Evolutionary conservation across 1,140 invertebrate genomes (phyloP).

Genomic region (Drosophila seguyi): DNA sequence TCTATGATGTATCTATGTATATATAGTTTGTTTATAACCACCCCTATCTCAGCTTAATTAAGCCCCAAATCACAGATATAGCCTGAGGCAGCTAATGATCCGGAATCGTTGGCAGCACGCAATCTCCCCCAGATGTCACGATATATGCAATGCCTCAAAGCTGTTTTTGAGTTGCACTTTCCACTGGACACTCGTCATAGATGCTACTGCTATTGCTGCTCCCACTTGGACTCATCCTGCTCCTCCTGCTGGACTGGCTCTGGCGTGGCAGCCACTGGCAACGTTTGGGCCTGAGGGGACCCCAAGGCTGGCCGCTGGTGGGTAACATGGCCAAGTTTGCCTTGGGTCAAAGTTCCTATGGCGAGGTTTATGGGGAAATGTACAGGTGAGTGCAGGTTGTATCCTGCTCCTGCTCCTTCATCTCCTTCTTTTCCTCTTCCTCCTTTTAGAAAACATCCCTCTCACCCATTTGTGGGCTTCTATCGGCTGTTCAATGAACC

Average conservation of each 20-base stretch:
- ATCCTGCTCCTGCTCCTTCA: too few species aligned
- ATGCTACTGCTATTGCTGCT: conserved; percentile 11
- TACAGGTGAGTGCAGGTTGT: conserved; percentile 56
- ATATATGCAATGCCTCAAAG: neutral
- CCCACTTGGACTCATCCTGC: neutral
- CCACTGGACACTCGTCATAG: neutral
- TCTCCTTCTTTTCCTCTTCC: neutral
- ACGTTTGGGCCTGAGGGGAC: conserved; percentile 43
- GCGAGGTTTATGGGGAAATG: conserved; percentile 52
- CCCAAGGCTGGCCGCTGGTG: conserved; percentile 47
- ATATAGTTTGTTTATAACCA: neutral
- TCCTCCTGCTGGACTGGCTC: neutral
- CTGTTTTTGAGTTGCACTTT: neutral
- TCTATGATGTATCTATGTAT: too few species aligned
- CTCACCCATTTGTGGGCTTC: conserved; percentile 54
- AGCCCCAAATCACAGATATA: neutral
- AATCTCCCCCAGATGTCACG: neutral
- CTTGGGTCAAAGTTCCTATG: conserved; percentile 44
- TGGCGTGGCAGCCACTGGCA: conserved; percentile 39
- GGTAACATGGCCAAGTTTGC: conserved; percentile 63
- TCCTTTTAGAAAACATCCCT: conserved; percentile 31
- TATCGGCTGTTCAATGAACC: conserved; percentile 72
- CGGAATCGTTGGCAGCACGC: conserved; percentile 19
- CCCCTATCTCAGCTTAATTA: neutral
- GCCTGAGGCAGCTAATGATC: conserved; percentile 35